A percentile compares a stretch with the other conserved stretches of the same genome.
These are phyloP conservation scores for Diadromus collaris DNA, from an alignment of 2,888 invertebrate species.

Conservation along the genomic window DNA sequence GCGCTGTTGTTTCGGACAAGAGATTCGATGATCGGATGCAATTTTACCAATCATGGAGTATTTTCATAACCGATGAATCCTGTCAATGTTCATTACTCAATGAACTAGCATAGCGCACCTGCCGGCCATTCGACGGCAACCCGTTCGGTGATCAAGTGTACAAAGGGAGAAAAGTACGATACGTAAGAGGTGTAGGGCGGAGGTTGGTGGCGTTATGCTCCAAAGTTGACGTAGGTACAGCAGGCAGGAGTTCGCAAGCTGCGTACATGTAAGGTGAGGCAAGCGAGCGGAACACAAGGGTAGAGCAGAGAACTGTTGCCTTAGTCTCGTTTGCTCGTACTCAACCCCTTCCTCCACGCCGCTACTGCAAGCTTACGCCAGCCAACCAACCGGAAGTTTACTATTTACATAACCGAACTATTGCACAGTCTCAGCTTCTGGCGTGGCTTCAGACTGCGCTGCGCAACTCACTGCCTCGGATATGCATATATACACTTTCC, in stretches of 20 bases:
- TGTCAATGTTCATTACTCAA: not conserved
- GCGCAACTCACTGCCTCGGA: not conserved
- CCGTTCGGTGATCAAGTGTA: not conserved
- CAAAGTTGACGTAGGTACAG: not conserved
- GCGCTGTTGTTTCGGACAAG: not conserved
- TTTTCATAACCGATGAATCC: not conserved
- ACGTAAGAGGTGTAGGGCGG: not conserved
- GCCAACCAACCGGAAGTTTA: conserved; percentile 59
- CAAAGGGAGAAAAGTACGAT: not conserved
- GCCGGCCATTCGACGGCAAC: not conserved
- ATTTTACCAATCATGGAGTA: not conserved
- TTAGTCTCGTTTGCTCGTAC: conserved; percentile 11
- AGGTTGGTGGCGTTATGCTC: not conserved
- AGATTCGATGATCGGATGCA: not conserved
- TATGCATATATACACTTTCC: not conserved
- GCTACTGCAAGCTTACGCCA: not conserved
- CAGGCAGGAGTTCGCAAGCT: not conserved
- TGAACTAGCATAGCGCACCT: not conserved
- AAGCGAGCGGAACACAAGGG: not conserved
- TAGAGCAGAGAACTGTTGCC: not conserved
- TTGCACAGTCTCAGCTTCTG: conserved; percentile 58
- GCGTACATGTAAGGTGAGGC: conserved; percentile 6
- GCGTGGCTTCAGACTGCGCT: conserved; percentile 54
- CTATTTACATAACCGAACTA: conserved; percentile 69
- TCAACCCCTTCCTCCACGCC: not conserved